These are phyloP conservation scores for Gastrophryne carolinensis DNA, from an alignment of 2,797 vertebrate genomes.

Conservation along the genomic window DNA sequence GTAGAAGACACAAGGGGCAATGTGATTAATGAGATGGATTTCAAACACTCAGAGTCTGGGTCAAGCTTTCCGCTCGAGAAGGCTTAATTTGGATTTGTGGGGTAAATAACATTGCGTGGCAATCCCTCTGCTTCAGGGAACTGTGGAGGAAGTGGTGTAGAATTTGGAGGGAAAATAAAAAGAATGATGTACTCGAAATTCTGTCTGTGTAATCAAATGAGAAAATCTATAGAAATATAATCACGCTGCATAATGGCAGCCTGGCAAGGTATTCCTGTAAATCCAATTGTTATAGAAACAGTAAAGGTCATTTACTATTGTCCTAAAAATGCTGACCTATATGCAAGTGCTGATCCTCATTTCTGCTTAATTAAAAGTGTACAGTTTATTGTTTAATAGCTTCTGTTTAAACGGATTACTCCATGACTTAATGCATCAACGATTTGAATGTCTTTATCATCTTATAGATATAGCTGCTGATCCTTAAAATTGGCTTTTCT, in stretches of 20 bases:
- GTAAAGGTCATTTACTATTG: too few species aligned
- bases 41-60: background rate
- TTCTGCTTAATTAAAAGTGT: too few species aligned
- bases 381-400: too few species aligned
- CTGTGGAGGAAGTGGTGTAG: background rate
- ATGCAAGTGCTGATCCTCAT: too few species aligned
- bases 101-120: background rate
- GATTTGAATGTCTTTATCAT: too few species aligned
- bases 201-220: background rate
- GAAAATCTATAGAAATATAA: background rate
- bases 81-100: slow-evolving; percentile 32
- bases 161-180: background rate
- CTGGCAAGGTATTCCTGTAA: background rate
- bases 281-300: background rate
- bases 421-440: too few species aligned
- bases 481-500: too few species aligned
- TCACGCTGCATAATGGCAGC: background rate
- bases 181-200: background rate
- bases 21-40: slow-evolving; percentile 25
- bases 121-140: background rate
- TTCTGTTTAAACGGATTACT: too few species aligned
- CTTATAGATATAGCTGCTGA: too few species aligned
- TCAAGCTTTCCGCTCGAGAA: slow-evolving; percentile 2
- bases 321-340: too few species aligned
- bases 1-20: background rate